These are phyloP conservation scores for Glaucidium brasilianum DNA, from an alignment of 2,113 vertebrate species.

Conservation along the genomic window DNA sequence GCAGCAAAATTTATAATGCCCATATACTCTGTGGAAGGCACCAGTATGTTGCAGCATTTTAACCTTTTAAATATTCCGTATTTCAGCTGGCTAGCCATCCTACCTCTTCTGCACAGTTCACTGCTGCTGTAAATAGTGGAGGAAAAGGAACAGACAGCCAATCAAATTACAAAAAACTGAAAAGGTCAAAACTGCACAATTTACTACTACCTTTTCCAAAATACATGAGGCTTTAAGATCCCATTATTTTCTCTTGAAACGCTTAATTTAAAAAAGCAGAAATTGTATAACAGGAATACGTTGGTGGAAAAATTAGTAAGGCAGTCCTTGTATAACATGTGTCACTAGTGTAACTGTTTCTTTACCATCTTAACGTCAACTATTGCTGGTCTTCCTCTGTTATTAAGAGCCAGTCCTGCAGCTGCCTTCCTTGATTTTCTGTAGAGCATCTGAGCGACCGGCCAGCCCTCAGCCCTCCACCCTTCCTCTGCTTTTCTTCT, in stretches of 20 bases:
- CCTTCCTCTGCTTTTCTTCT: not conserved
- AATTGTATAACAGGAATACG: conserved; percentile 9
- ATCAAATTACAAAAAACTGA: conserved; percentile 65
- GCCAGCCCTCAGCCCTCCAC: not conserved
- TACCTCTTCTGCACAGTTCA: conserved; percentile 62
- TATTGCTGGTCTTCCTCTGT: not conserved
- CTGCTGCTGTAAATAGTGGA: conserved; percentile 69
- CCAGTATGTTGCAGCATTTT: conserved; percentile 59
- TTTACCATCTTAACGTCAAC: conserved; percentile 10
- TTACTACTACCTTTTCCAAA: conserved; percentile 69
- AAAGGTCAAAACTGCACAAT: conserved; percentile 65
- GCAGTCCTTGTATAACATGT: not conserved
- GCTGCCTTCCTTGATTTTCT: not conserved
- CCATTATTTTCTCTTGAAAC: conserved; percentile 55
- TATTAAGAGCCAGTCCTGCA: not conserved
- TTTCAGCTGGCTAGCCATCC: conserved; percentile 58
- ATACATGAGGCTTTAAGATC: conserved; percentile 55
- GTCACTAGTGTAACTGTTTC: not conserved
- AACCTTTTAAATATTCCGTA: conserved; percentile 66
- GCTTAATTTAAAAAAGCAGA: conserved; percentile 57
- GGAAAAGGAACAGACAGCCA: conserved; percentile 55
- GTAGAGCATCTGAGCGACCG: not conserved
- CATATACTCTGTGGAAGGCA: conserved; percentile 42
- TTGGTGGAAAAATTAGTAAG: conserved; percentile 34
- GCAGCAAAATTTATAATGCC: conserved; percentile 22